A percentile compares a stretch with the other conserved stretches of the same genome.
These are phyloP conservation scores for Dendrolimus pini DNA, from an alignment of 2,888 invertebrate species.

Conservation along the genomic window DNA sequence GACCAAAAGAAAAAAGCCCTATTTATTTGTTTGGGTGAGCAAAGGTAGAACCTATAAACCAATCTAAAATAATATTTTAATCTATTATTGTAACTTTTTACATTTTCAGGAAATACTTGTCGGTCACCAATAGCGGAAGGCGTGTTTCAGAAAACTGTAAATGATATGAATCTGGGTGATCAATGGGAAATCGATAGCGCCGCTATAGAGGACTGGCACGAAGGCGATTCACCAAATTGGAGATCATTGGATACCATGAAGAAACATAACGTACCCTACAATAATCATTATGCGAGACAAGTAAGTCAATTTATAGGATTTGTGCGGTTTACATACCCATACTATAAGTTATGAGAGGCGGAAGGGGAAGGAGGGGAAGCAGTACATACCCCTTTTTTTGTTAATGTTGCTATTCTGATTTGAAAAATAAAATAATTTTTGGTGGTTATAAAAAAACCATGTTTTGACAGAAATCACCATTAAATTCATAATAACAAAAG, in stretches of 20 bases:
- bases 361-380: no score
- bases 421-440: no score
- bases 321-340: no score
- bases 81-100: not conserved
- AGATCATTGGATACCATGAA: slow-evolving; percentile 84
- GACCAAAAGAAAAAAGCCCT: slow-evolving; percentile 52
- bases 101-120: slow-evolving; percentile 90
- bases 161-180: slow-evolving; percentile 77
- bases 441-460: no score
- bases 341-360: no score
- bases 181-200: slow-evolving; percentile 94
- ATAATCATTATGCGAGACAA: slow-evolving; percentile 84
- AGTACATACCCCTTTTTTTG: no score
- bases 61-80: not conserved
- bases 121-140: slow-evolving; percentile 97
- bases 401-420: no score
- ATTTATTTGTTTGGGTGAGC: slow-evolving; percentile 63
- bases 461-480: no score
- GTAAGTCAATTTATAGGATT: slow-evolving; percentile 44
- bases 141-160: slow-evolving; percentile 87
- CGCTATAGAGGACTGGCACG: slow-evolving; percentile 92
- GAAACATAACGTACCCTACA: slow-evolving; percentile 83
- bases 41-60: not conserved
- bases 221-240: slow-evolving; percentile 87
- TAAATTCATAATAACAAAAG: no score